Evolutionary conservation across 2,113 vertebrate genomes (phyloP), one percentile per base, ranked within the genome.

Genomic region (Mixornis gularis): DNA sequence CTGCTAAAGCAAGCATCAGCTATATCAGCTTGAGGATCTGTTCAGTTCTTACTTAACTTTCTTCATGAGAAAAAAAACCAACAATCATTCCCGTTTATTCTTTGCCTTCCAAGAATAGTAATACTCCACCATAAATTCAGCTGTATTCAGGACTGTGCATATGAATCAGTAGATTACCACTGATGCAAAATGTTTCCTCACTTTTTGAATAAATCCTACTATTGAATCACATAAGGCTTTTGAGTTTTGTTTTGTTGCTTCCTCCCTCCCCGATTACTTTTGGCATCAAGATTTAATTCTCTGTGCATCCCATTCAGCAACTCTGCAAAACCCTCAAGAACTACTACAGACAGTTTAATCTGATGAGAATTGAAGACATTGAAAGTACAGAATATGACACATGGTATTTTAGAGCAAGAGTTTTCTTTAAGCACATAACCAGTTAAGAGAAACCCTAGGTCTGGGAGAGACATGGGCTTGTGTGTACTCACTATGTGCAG

Each of bases 401-500:
- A 16, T 3, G 9, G 7, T 72, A 49, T 76, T 94, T 90, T 24
- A 77, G 17, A 66, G 26, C 2, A 73, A 58, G 4, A 48, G 17
- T 34, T 84, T 79, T 78, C 77, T 66, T 66, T 43, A 79, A 84
- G 69, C 6, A 1, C 7, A 19, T n/a, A 79, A 64, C 48, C 19
- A 52, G 17, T 44, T 41, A 80, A 80, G 20, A 74, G 48, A 84
- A 89, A 41, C 27, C 27, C 25, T 68, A 73, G 16, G 48, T 34
- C 27, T 58, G 30, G 44, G 41, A 52, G 4, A 55, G 80, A 36
- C 41, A 17, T 27, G 19, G 76, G 78, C 22, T 2, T 7, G 43
- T 90, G 1, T 17, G 36, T 94, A 99, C 99, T 98, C 95, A 99
- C 99, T 56, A 99, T 99, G 95, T 99, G 99, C 71, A 99, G 98